These are phyloP conservation scores for Ciona savignyi DNA, from an alignment of 23 tunicate genomes.

Conservation along the genomic window DNA sequence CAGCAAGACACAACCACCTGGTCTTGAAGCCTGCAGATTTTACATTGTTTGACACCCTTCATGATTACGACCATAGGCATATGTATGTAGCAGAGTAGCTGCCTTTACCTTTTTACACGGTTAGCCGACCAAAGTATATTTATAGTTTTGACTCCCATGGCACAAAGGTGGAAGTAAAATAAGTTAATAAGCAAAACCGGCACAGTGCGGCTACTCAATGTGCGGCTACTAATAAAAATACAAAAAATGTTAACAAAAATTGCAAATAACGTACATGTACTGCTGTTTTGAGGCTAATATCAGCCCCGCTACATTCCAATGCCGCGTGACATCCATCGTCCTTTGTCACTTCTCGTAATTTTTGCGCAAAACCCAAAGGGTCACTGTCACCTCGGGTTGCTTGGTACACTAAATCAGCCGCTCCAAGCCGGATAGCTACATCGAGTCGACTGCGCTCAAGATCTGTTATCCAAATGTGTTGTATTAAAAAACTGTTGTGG, in stretches of 20 bases:
- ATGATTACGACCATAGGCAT: too few relatives aligned
- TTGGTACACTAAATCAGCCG: constrained; percentile 33
- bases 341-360: constrained; percentile 17
- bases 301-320: constrained; percentile 95
- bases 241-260: too few relatives aligned
- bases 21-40: constrained; percentile 44
- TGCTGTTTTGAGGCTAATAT: constrained; percentile 61
- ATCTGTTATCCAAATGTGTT: constrained; percentile 32
- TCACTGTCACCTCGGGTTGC: constrained; percentile 12
- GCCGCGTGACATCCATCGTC: constrained; percentile 63
- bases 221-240: too few relatives aligned
- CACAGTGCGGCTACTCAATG: too few relatives aligned
- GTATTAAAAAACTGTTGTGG: not conserved
- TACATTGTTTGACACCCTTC: too few relatives aligned
- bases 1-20: constrained; percentile 68
- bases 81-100: too few relatives aligned
- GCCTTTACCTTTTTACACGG: too few relatives aligned
- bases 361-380: constrained; percentile 26
- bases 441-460: constrained; percentile 57
- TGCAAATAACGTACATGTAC: constrained; percentile 39
- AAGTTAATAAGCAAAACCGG: too few relatives aligned
- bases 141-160: too few relatives aligned
- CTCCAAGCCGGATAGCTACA: constrained; percentile 27
- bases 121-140: too few relatives aligned
- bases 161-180: too few relatives aligned